Evolutionary conservation across 2,888 invertebrate species (phyloP), one percentile per base, ranked within the genome.

Genomic region (Dromius quadrimaculatus): DNA sequence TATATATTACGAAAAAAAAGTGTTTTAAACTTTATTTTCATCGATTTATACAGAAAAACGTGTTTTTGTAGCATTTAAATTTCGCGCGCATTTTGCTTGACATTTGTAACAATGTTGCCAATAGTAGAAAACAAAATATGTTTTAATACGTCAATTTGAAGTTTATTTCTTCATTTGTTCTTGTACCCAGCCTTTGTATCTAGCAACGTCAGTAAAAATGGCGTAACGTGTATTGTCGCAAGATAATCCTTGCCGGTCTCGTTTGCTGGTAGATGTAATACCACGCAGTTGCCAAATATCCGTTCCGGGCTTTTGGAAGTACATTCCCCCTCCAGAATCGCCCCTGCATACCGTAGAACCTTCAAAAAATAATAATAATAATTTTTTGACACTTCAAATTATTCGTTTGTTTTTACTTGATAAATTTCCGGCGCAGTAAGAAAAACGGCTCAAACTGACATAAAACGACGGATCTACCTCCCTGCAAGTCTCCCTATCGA

Each of bases 301-400:
- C 5, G 38, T 54, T 11, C 36, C 28, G 11, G 22, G 22, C 11
- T 59, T 50, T 20, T 38, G 38, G 9, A 71, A 68, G 38, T 34
- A 43, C 50, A 71, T 47, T 4, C 71, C 71, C 8, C 85, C 85
- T 9, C 85, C 85, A 75, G 85, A 85, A 79, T 85, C 85, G 1
- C 85, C 85, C 71, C 85, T 85, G 34, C 76, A 76, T 6, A 74
- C 74, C 2, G 73, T 71, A 3, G 74, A 72, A 17, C 74, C 74
- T 74, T 65, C 15, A 72, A 71, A 8, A 34, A 72, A 72, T 38
- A 32, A 28, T 28, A 3, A 5, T 28, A 5, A 5, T 28, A 8
- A 28, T 28, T 28, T n/a, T n/a, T n/a, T n/a, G n/a, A n/a, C n/a
- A n/a, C n/a, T 28, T 28, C 8, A 28, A 28, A 28, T 28, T 3